A percentile compares a stretch with the other conserved stretches of the same genome.
phyloP scores from a whole-genome alignment of 2,797 vertebrate species.

The Spinibarbus caldwelli region DNA sequence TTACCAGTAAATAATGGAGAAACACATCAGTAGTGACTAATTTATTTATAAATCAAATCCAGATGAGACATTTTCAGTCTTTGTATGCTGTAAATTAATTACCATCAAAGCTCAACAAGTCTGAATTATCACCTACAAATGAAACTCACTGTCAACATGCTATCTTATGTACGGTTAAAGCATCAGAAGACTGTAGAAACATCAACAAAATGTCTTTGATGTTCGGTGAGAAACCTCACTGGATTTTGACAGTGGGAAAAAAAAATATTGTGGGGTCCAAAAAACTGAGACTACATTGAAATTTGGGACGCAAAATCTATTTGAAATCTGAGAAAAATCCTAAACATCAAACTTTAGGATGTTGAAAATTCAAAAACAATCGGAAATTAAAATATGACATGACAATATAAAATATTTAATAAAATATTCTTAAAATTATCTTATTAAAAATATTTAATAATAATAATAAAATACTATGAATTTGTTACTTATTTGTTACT shows the following conservation, averaged over 20 bases:
- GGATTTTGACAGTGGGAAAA: not conserved
- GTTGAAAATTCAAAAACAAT: too few relatives aligned
- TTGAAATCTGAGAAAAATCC: rapidly evolving
- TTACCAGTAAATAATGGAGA: slow-evolving; percentile 29
- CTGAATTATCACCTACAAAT: not conserved
- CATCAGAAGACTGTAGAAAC: not conserved
- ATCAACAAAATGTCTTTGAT: not conserved
- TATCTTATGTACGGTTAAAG: not conserved
- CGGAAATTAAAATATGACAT: not conserved
- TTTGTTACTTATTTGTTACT: too few relatives aligned
- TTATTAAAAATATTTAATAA: not conserved
- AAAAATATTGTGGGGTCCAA: not conserved
- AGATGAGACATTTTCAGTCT: slow-evolving; percentile 9
- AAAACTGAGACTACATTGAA: not conserved
- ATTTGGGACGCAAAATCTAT: not conserved
- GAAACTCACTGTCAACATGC: not conserved
- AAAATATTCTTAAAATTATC: too few relatives aligned
- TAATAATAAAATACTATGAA: not conserved
- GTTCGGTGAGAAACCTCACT: not conserved
- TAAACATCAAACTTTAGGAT: not conserved
- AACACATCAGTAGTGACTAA: slow-evolving; percentile 1
- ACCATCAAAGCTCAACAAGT: slow-evolving; percentile 5
- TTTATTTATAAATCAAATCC: slow-evolving; percentile 18
- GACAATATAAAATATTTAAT: not conserved
- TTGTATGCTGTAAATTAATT: slow-evolving; percentile 6